Evolutionary conservation across 30 jellyfish, hydroid and myxozoan genomes (phyloP).

Genomic region (Cassiopea xamachana): DNA sequence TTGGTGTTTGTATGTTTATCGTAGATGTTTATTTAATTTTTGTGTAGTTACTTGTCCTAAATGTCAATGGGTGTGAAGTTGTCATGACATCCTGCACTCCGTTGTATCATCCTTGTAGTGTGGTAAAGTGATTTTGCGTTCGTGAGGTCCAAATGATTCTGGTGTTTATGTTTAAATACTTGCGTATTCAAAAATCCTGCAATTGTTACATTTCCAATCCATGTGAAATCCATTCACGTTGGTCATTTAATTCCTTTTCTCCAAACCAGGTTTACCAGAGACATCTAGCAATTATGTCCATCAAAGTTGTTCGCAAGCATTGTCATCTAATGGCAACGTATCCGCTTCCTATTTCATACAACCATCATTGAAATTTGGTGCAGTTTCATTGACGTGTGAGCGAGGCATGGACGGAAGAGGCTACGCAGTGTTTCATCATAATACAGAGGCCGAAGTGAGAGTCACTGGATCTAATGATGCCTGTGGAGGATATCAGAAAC

Average conservation of each 20-base stretch:
- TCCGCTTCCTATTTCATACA: background rate
- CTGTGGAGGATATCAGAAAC: background rate
- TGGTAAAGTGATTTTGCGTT: no score
- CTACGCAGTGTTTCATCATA: constrained; percentile 14
- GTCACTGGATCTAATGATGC: background rate
- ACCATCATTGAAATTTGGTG: constrained; percentile 10
- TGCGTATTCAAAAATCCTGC: background rate
- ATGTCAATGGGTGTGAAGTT: no score
- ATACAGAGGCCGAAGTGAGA: background rate
- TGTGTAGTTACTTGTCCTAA: no score
- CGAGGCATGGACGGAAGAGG: background rate
- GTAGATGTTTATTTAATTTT: no score
- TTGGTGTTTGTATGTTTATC: background rate
- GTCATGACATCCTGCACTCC: no score
- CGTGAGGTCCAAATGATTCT: background rate
- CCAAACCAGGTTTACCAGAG: background rate
- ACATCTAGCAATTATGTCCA: constrained; percentile 1
- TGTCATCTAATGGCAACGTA: constrained; percentile 8
- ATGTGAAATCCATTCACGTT: background rate
- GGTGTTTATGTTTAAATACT: background rate
- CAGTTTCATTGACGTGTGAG: background rate
- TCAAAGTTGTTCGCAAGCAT: background rate
- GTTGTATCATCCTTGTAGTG: no score
- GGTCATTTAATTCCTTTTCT: background rate
- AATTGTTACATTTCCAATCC: background rate